phyloP scores from a whole-genome alignment of 2,113 vertebrate genomes.

The Emberiza fucata region DNA sequence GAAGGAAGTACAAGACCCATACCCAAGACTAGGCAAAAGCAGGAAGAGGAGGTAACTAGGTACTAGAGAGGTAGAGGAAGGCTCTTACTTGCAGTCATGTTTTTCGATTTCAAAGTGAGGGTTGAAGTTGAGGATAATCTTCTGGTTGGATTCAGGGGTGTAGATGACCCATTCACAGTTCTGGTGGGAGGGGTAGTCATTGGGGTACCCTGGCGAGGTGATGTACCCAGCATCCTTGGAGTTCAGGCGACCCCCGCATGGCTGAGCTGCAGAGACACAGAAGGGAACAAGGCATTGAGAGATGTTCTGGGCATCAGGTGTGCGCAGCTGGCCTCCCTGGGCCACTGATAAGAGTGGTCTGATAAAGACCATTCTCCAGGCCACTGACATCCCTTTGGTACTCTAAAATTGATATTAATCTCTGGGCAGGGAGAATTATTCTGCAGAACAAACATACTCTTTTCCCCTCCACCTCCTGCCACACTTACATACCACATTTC shows the following conservation, averaged over 20 bases:
- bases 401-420: conserved; percentile 25
- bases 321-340: background rate
- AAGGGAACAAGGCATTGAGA: conserved; percentile 25
- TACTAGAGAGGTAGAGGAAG: background rate
- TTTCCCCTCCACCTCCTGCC: background rate
- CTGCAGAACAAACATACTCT: background rate
- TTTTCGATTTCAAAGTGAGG: conserved; percentile 98
- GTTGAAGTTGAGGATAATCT: conserved; percentile 98
- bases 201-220: conserved; percentile 96
- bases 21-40: background rate
- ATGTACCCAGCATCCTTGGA: conserved; percentile 94
- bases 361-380: conserved; percentile 28
- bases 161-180: conserved; percentile 96
- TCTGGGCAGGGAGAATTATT: conserved; percentile 54
- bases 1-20: background rate
- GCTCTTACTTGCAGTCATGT: conserved; percentile 94
- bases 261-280: conserved; percentile 68
- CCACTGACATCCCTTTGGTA: conserved; percentile 18
- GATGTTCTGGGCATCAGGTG: background rate
- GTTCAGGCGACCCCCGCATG: conserved; percentile 87
- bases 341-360: background rate
- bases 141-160: conserved; percentile 88
- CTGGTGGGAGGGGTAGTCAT: conserved; percentile 96
- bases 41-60: background rate
- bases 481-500: conserved; percentile 31